These are phyloP conservation scores for Manis javanica DNA, from an alignment of 2,797 vertebrate species.

Conservation along the genomic window DNA sequence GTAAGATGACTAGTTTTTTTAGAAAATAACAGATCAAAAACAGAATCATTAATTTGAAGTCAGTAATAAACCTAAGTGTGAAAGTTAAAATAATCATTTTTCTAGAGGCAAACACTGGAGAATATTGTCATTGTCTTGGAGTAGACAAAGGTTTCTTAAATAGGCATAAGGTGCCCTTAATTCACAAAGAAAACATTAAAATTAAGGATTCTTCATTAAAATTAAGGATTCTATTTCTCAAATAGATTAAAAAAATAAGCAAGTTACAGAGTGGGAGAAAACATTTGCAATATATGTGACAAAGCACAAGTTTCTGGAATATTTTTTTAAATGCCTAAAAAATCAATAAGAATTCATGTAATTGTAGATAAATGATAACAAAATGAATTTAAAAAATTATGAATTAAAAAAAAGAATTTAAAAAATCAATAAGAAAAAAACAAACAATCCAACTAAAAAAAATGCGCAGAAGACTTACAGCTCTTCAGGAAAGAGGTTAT, in stretches of 20 bases:
- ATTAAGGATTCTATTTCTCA: slow-evolving; percentile 44
- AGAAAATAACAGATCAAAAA: neutral
- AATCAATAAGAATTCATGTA: neutral
- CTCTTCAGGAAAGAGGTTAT: slow-evolving; percentile 7
- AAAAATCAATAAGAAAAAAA: slow-evolving; percentile 17
- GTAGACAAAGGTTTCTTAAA: slow-evolving; percentile 40
- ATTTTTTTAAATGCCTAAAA: neutral
- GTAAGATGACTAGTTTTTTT: neutral
- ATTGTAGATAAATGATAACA: too few relatives aligned
- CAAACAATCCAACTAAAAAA: neutral
- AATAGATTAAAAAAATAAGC: slow-evolving; percentile 44
- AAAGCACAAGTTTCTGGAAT: slow-evolving; percentile 16
- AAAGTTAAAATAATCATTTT: slow-evolving; percentile 17
- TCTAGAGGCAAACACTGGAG: neutral
- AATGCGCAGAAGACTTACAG: neutral
- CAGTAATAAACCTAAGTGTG: neutral
- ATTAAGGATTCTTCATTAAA: slow-evolving; percentile 54
- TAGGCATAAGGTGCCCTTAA: neutral
- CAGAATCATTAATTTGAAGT: slow-evolving; percentile 8
- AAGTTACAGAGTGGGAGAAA: slow-evolving; percentile 21
- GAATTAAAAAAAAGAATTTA: neutral
- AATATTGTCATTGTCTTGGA: slow-evolving; percentile 37
- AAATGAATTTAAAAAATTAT: too few relatives aligned
- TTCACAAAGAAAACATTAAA: slow-evolving; percentile 38
- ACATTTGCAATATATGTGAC: neutral